Conservation (phyloP, 2,888 invertebrate species). For the Scotopteryx bipunctaria region DNA sequence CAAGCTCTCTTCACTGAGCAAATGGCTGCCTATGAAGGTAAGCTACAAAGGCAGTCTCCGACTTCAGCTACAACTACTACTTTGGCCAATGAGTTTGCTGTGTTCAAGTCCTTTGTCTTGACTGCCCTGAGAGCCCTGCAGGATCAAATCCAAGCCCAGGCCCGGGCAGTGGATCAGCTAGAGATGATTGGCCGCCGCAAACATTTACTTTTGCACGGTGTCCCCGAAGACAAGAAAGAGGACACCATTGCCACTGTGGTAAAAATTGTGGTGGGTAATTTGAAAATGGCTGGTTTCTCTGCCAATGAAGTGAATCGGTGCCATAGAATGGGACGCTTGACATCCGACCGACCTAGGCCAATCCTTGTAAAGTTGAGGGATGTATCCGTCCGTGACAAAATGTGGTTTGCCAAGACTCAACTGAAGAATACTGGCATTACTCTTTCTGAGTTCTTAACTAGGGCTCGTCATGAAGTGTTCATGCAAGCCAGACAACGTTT, state of each 20-base stretch:
- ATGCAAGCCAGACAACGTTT: conserved; percentile 5
- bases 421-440: not conserved
- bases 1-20: not conserved
- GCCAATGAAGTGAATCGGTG: conserved; percentile 6
- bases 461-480: too few relatives aligned
- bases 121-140: not conserved
- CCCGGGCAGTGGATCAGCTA: conserved; percentile 4
- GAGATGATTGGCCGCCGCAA: conserved; percentile 9
- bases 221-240: conserved; percentile 3
- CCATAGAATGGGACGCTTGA: conserved; percentile 12
- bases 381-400: not conserved
- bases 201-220: conserved; percentile 8
- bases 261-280: not conserved
- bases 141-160: not conserved
- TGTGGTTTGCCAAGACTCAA: conserved; percentile 1
- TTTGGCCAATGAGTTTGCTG: not conserved
- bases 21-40: not conserved
- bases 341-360: not conserved
- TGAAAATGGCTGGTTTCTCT: not conserved
- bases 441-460: conserved; percentile 6
- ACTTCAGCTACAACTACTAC: not conserved
- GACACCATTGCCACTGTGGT: not conserved
- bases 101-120: not conserved
- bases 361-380: not conserved
- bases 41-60: not conserved